phyloP scores from a whole-genome alignment of 2,888 invertebrate genomes.

The Cosmia trapezina region DNA sequence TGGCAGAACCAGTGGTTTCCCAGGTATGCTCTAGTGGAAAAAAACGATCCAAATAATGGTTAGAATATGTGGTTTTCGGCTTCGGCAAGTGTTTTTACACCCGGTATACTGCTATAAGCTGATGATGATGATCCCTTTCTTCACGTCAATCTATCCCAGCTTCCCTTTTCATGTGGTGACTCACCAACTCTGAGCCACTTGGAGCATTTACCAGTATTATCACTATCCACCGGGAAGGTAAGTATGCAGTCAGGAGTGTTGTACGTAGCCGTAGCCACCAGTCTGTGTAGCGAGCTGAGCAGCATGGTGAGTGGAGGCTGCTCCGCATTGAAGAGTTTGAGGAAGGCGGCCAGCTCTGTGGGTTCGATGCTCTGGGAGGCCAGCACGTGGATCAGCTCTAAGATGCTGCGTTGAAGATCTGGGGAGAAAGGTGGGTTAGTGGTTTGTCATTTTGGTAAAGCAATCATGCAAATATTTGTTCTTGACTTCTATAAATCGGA shows the following conservation, averaged over 20 bases:
- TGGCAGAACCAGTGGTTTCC: too few relatives aligned
- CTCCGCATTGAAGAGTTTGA: conserved; percentile 91
- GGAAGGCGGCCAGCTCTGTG: conserved; percentile 89
- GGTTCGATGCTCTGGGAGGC: conserved; percentile 89
- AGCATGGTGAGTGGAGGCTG: conserved; percentile 88
- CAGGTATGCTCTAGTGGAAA: too few relatives aligned
- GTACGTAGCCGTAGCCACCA: conserved; percentile 79
- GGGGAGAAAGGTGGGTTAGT: background rate
- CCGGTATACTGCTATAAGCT: too few relatives aligned
- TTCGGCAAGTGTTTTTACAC: too few relatives aligned
- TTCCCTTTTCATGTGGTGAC: too few relatives aligned
- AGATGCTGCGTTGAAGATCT: conserved; percentile 92
- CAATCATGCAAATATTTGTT: background rate
- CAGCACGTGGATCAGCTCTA: conserved; percentile 91
- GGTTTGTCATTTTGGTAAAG: background rate
- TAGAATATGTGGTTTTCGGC: too few relatives aligned
- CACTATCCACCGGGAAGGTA: conserved; percentile 85
- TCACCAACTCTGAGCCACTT: too few relatives aligned
- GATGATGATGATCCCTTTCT: too few relatives aligned
- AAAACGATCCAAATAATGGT: too few relatives aligned
- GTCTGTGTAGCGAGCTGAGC: conserved; percentile 83
- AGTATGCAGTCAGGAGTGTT: conserved; percentile 90
- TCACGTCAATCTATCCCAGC: too few relatives aligned
- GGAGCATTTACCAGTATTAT: conserved; percentile 52
- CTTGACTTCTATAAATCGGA: too few relatives aligned